Evolutionary conservation across 2,797 vertebrate species (phyloP).

Genomic region (Okamejei kenojei): DNA sequence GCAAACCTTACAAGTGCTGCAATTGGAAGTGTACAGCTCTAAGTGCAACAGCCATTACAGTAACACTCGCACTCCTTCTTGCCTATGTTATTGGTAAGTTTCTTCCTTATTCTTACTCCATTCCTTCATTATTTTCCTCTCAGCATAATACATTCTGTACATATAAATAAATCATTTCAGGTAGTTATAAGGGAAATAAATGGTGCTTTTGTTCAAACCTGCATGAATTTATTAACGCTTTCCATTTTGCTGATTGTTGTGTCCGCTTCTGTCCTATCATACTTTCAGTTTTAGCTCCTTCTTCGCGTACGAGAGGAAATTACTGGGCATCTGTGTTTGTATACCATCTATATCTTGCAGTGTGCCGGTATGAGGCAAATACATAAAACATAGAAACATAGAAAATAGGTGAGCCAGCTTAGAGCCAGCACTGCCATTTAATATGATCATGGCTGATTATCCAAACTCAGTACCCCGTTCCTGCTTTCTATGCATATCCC

Average conservation of each 20-base stretch:
- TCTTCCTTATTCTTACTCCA: constrained; percentile 42
- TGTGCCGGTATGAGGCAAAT: not conserved
- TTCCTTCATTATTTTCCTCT: constrained; percentile 41
- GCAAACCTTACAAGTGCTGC: constrained; percentile 91
- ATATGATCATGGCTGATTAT: not conserved
- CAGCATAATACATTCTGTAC: not conserved
- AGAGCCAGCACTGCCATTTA: not conserved
- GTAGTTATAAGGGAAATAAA: no score
- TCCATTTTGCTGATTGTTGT: not conserved
- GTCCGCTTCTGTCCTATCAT: not conserved
- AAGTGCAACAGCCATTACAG: constrained; percentile 82
- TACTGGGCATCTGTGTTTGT: no score
- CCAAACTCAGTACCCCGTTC: no score
- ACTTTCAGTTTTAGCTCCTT: not conserved
- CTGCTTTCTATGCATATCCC: no score
- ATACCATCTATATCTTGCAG: not conserved
- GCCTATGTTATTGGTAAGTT: constrained; percentile 86
- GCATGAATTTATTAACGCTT: not conserved
- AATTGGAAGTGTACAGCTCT: constrained; percentile 94
- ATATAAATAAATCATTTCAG: not conserved
- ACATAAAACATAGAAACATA: no score
- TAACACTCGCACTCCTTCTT: constrained; percentile 81
- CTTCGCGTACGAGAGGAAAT: not conserved
- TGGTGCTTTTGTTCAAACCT: not conserved
- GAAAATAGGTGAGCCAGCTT: no score